Base-by-base conservation (phyloP, 2,888 invertebrate genomes). In the Troides aeacus region DNA sequence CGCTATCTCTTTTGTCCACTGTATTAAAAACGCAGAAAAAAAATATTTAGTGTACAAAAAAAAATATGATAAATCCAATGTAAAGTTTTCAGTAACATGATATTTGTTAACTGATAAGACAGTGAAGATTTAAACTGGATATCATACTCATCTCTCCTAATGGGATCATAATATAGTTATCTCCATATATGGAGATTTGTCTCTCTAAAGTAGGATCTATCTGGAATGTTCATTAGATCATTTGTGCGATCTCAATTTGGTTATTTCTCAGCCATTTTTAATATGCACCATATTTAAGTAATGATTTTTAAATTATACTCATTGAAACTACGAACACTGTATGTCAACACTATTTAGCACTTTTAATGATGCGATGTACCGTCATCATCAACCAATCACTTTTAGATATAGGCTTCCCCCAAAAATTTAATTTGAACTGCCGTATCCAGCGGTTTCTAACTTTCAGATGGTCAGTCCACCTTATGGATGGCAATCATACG, bases 131-230 rank as follows among this genome's bases (percentile, higher is more conserved):
- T 39, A 39, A 10, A 39, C 10, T 10, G 7, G 39, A 10, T 39
- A 6, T 10, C 6, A 10, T 5, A 10, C 39, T 39, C 50, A 50
- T 17, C 5, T 50, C 4, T 50, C 15, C 17, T 1, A 50, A 18
- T 50, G 86, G 85, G 85, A 86, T 82, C 86, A 86, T 59, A 36
- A 57, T 65, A 61, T 62, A 79, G 88, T 89, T 89, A 89, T 90
- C 89, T 88, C 80, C 88, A 88, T 78, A 88, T 87, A 88, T 90
- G 89, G 86, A 85, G 90, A 89, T 86, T 88, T 80, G 80, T 78
- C 79, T 83, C 79, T 83, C 76, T 81, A 76, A 17, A 42, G 39
- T 57, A 62, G 36, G 30, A 15, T 56, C 10, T 30, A 53, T 23
- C 8, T 3, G n/a, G 46, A 50, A 23, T 56, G 61, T 57, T 61